Evolutionary conservation across 2,888 invertebrate species (phyloP).

Genomic region (Perdita meconis): DNA sequence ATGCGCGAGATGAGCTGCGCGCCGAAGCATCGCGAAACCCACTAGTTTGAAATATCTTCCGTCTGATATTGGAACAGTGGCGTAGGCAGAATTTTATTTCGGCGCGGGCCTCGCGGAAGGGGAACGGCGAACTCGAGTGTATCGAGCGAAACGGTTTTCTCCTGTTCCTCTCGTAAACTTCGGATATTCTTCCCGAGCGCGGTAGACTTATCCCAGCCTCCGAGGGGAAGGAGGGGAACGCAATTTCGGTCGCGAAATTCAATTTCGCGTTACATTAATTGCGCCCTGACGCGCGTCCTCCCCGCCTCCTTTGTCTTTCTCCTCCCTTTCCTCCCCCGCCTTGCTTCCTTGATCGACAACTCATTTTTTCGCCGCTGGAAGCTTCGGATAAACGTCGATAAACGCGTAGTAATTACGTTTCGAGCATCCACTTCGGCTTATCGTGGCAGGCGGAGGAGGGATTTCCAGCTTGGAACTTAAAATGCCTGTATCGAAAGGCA

Average conservation of each 20-base stretch:
- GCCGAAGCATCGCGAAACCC: constrained; percentile 50
- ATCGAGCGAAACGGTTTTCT: constrained; percentile 58
- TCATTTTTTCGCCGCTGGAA: constrained; percentile 13
- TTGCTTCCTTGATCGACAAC: constrained; percentile 30
- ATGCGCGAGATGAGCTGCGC: constrained; percentile 63
- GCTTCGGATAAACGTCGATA: constrained; percentile 31
- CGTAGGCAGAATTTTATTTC: constrained; percentile 71
- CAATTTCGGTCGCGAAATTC: constrained; percentile 35
- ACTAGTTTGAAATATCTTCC: constrained; percentile 67
- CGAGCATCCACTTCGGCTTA: constrained; percentile 28
- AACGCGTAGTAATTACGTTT: constrained; percentile 54
- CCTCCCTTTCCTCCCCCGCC: background rate
- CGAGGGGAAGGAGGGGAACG: background rate
- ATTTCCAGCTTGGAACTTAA: constrained; percentile 22
- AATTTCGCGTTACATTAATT: constrained; percentile 55
- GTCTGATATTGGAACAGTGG: constrained; percentile 69
- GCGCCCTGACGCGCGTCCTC: constrained; percentile 2
- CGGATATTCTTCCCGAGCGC: constrained; percentile 52
- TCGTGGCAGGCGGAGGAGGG: constrained; percentile 10
- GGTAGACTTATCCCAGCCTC: constrained; percentile 28
- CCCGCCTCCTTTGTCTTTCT: background rate
- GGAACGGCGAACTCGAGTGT: constrained; percentile 22
- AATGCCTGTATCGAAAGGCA: constrained; percentile 29
- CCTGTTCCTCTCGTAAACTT: constrained; percentile 68
- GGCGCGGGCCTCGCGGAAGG: background rate